Conservation (phyloP, 2,888 invertebrate species). For the Willowsia nigromaculata region DNA sequence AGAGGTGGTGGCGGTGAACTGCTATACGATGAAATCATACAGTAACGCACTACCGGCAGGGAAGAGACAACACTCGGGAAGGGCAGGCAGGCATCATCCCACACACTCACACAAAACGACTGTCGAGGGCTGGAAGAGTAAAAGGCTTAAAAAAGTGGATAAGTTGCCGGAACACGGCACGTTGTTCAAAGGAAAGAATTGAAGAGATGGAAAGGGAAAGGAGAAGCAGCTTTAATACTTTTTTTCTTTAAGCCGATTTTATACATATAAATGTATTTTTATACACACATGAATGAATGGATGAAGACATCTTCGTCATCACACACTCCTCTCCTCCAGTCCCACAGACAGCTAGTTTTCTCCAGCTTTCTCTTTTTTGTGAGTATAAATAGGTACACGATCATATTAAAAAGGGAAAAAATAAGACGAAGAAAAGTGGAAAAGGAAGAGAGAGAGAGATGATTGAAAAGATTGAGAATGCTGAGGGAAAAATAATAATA, state of each 20-base stretch:
- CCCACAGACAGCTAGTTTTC: neutral
- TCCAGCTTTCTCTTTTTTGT: neutral
- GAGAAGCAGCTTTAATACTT: slow-evolving; percentile 7
- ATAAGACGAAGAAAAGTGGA: neutral
- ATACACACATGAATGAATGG: slow-evolving; percentile 5
- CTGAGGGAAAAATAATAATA: neutral
- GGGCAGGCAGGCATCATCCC: neutral
- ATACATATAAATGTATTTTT: neutral
- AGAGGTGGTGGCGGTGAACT: neutral
- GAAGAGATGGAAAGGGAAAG: neutral
- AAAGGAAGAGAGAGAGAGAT: neutral
- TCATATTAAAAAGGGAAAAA: neutral
- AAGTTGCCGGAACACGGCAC: neutral
- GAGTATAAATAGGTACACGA: neutral
- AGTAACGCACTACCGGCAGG: neutral
- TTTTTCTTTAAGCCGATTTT: neutral
- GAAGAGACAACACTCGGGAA: neutral
- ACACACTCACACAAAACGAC: neutral
- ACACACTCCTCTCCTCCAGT: neutral
- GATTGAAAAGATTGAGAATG: neutral
- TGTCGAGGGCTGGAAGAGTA: neutral
- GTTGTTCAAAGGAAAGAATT: neutral
- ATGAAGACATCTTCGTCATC: neutral
- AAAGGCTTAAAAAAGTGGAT: slow-evolving; percentile 6
- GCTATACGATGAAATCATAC: neutral